A percentile compares a stretch with the other conserved stretches of the same genome.
Conservation (phyloP, 1,140 invertebrate genomes). For the Steinernema khuongi region DNA sequence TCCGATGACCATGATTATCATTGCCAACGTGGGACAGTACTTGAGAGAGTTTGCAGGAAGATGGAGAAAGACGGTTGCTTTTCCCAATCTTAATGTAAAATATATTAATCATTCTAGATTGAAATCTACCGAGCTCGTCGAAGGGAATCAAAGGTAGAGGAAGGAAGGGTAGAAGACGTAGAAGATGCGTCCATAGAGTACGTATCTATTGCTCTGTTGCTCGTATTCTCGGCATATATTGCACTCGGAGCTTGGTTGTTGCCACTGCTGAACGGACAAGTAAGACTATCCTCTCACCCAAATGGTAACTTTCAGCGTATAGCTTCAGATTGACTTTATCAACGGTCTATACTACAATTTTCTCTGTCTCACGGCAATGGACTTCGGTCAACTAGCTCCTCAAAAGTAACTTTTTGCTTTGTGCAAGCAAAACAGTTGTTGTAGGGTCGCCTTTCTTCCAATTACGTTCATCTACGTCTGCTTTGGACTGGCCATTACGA, state of each 20-base stretch:
- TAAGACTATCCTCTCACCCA: background rate
- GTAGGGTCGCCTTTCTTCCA: constrained; percentile 35
- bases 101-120: constrained; percentile 25
- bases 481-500: constrained; percentile 39
- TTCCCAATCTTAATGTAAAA: background rate
- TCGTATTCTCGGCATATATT: background rate
- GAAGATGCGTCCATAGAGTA: background rate
- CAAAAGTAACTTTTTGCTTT: constrained; percentile 20
- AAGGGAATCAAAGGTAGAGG: constrained; percentile 28
- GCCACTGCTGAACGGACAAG: constrained; percentile 37
- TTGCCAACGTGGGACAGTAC: constrained; percentile 43
- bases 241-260: constrained; percentile 36
- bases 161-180: background rate
- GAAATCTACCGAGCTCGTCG: constrained; percentile 35
- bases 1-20: constrained; percentile 42
- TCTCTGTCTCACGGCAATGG: constrained; percentile 40
- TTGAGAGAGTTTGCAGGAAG: constrained; percentile 40
- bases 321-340: constrained; percentile 38
- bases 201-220: background rate
- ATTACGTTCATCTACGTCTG: constrained; percentile 42
- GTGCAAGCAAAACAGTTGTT: background rate
- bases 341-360: constrained; percentile 45
- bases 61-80: constrained; percentile 30
- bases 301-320: background rate
- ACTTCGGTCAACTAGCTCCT: constrained; percentile 39